Evolutionary conservation across 2,113 vertebrate genomes (phyloP).

Genomic region (Sminthopsis crassicaudata): DNA sequence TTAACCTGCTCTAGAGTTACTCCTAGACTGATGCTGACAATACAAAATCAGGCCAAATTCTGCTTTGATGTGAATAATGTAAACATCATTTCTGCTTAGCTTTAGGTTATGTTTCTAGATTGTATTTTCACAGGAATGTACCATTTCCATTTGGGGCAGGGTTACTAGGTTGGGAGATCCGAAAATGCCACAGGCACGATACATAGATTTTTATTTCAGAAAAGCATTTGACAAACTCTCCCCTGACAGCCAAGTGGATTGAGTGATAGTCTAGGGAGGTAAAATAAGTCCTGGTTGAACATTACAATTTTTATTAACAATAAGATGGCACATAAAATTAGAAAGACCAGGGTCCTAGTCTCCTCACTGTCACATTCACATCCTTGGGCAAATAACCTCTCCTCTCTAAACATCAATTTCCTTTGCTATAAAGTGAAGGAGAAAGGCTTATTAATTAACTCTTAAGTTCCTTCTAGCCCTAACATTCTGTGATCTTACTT

Average conservation of each 20-base stretch:
- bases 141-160: not conserved
- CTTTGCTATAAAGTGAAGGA: not conserved
- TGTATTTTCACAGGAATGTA: not conserved
- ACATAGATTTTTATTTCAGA: not conserved
- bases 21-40: not conserved
- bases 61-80: not conserved
- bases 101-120: not conserved
- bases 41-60: not conserved
- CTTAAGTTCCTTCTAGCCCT: not conserved
- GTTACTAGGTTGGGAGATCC: not conserved
- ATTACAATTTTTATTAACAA: not conserved
- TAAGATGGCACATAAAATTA: not conserved
- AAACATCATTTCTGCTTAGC: not conserved
- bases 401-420: not conserved
- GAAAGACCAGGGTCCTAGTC: not conserved
- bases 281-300: not conserved
- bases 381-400: not conserved
- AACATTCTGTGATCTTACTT: not conserved
- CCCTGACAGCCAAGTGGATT: not conserved
- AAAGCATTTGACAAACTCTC: not conserved
- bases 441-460: not conserved
- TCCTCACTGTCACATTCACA: not conserved
- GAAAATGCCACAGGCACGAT: not conserved
- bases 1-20: not conserved
- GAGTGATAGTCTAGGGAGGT: not conserved